Evolutionary conservation across 1,140 invertebrate species (phyloP).

Genomic region (Wasmannia auropunctata): DNA sequence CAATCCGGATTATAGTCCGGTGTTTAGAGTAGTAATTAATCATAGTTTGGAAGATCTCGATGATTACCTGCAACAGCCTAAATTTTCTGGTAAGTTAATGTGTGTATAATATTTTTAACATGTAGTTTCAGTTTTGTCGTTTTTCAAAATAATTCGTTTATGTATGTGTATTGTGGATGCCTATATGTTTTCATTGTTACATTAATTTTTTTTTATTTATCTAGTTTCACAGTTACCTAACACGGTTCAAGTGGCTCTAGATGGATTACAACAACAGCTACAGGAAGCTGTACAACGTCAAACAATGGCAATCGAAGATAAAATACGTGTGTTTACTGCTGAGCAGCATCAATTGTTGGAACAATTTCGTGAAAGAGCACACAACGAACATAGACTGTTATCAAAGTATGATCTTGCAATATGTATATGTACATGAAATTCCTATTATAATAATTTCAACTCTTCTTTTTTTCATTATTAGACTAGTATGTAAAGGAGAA

Average conservation of each 20-base stretch:
- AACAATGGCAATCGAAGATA: slow-evolving; percentile 83
- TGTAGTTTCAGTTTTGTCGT: not conserved
- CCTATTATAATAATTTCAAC: not conserved
- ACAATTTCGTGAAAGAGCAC: slow-evolving; percentile 83
- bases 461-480: slow-evolving; percentile 32
- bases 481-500: slow-evolving; percentile 75
- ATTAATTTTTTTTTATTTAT: slow-evolving; percentile 50
- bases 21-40: slow-evolving; percentile 83
- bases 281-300: slow-evolving; percentile 84
- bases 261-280: slow-evolving; percentile 84
- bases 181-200: not conserved
- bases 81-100: slow-evolving; percentile 79
- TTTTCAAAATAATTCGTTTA: not conserved
- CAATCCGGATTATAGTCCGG: slow-evolving; percentile 79
- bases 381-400: slow-evolving; percentile 84
- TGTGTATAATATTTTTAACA: not conserved
- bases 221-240: slow-evolving; percentile 79
- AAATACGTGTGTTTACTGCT: slow-evolving; percentile 84
- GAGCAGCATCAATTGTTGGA: slow-evolving; percentile 85
- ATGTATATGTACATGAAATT: not conserved
- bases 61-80: slow-evolving; percentile 75
- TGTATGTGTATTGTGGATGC: not conserved
- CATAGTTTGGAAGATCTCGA: slow-evolving; percentile 73
- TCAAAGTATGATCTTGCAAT: slow-evolving; percentile 77
- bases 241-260: slow-evolving; percentile 79